Evolutionary conservation across 2,888 invertebrate species (phyloP).

Genomic region (Sphecodes monilicornis): DNA sequence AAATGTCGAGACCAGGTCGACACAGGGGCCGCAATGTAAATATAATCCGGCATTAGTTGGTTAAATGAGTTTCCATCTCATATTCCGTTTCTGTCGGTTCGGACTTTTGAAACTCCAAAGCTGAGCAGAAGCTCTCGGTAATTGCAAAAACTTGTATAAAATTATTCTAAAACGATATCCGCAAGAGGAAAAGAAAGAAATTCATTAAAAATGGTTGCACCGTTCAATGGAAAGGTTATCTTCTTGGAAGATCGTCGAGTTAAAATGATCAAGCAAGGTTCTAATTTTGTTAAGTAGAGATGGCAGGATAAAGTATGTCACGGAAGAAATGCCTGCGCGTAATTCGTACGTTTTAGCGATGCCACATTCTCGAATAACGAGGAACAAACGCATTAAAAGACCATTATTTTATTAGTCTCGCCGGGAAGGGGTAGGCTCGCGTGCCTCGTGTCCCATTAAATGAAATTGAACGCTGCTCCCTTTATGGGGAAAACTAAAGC

Average conservation of each 20-base stretch:
- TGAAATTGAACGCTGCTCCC: constrained; percentile 59
- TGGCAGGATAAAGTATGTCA: not conserved
- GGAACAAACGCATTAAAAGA: constrained; percentile 57
- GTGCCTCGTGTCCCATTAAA: constrained; percentile 58
- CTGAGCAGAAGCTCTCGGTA: not conserved
- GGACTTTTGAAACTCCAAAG: not conserved
- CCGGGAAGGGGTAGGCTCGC: constrained; percentile 49
- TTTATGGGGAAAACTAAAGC: constrained; percentile 39
- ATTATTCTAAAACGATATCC: not conserved
- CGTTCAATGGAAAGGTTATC: not conserved
- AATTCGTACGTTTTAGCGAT: constrained; percentile 6
- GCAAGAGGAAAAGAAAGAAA: not conserved
- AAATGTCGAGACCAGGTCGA: not conserved
- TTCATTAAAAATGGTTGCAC: not conserved
- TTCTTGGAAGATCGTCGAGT: not conserved
- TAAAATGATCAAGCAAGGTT: not conserved
- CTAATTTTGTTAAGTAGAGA: not conserved
- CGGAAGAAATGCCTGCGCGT: constrained; percentile 20
- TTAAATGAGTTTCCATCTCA: not conserved
- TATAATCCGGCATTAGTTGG: not conserved
- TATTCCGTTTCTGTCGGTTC: not conserved
- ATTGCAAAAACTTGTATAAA: not conserved
- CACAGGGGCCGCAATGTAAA: not conserved
- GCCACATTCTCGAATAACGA: constrained; percentile 53
- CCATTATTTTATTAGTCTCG: constrained; percentile 65